phyloP scores from a whole-genome alignment of 2,888 invertebrate genomes.

The Falcaria lacertinaria region DNA sequence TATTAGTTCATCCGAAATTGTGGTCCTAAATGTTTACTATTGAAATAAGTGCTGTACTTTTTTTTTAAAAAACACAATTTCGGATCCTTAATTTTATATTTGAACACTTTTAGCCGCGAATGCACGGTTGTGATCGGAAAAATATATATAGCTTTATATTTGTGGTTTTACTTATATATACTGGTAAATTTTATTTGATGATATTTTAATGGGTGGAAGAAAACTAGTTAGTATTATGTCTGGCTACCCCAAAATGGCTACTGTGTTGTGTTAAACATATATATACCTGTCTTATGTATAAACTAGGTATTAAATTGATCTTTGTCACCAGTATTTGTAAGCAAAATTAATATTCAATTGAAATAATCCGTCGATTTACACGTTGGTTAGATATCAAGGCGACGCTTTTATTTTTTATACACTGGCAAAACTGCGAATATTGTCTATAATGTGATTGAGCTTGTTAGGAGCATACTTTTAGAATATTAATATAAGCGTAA shows the following conservation, averaged over 20 bases:
- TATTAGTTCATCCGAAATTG: no score
- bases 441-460: slow-evolving; percentile 46
- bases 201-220: not conserved
- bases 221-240: no score
- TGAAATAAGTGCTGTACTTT: no score
- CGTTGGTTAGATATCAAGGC: slow-evolving; percentile 25
- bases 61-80: no score
- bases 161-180: slow-evolving; percentile 20
- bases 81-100: not conserved
- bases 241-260: no score
- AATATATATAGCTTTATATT: slow-evolving; percentile 15
- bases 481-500: slow-evolving; percentile 15
- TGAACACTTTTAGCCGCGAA: slow-evolving; percentile 18
- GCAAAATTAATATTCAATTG: not conserved
- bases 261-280: no score
- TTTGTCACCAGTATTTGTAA: not conserved
- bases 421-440: slow-evolving; percentile 42
- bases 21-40: no score
- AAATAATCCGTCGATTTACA: slow-evolving; percentile 38
- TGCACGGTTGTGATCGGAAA: slow-evolving; percentile 37
- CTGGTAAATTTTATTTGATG: no score
- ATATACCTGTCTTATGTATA: no score
- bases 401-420: slow-evolving; percentile 34
- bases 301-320: no score
- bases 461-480: slow-evolving; percentile 38